Evolutionary conservation across 2,113 vertebrate species (phyloP).

Genomic region (Nycticebus coucang): DNA sequence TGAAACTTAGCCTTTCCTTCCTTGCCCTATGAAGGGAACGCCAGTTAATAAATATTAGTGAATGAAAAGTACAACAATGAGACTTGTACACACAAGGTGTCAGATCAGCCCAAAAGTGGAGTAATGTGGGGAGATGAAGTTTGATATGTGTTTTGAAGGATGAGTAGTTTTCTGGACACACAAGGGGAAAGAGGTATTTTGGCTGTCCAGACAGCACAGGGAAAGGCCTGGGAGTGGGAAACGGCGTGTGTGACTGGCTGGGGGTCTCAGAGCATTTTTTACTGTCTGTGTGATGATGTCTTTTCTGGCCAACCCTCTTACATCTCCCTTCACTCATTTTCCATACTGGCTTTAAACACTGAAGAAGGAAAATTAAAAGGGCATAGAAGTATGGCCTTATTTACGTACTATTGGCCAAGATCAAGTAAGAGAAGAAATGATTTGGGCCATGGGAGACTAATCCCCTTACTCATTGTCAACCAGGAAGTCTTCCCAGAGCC

Average conservation of each 20-base stretch:
- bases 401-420: not conserved
- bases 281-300: not conserved
- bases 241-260: fast-evolving
- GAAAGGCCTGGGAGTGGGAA: not conserved
- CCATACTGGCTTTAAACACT: not conserved
- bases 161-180: not conserved
- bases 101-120: not conserved
- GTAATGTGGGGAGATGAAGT: not conserved
- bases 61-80: not conserved
- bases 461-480: not conserved
- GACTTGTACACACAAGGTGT: not conserved
- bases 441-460: not conserved
- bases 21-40: not conserved
- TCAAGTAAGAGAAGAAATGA: not conserved
- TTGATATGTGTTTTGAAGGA: not conserved
- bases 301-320: not conserved
- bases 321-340: not conserved
- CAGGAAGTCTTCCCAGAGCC: not conserved
- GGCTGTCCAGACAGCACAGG: not conserved
- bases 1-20: not conserved
- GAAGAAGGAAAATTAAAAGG: conserved; percentile 28
- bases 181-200: not conserved
- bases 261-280: not conserved
- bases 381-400: not conserved
- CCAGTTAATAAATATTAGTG: not conserved